A percentile compares a stretch with the other conserved stretches of the same genome.
Evolutionary conservation across 1,140 invertebrate genomes (phyloP).

Genomic region (Thalassaphorura encarpata): DNA sequence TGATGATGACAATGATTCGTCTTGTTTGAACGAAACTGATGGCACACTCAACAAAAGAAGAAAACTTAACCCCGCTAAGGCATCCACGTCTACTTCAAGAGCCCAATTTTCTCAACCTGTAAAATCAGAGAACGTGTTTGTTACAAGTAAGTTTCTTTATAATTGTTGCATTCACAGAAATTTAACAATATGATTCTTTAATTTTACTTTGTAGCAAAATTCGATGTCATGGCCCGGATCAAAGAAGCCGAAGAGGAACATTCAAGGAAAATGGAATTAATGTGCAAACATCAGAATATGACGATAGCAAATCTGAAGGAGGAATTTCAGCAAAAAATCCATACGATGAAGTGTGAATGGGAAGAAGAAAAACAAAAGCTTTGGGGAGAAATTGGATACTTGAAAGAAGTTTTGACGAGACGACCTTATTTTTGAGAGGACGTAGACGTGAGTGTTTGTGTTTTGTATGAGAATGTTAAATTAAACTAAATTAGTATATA

Average conservation of each 20-base stretch:
- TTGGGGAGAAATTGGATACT: not conserved
- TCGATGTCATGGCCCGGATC: not conserved
- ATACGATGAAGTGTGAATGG: constrained; percentile 7
- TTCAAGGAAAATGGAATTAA: not conserved
- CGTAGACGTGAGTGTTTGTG: not conserved
- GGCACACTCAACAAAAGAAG: not conserved
- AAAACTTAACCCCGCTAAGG: not conserved
- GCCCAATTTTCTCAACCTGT: too few species aligned
- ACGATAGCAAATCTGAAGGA: constrained; percentile 1
- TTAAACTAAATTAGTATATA: not conserved
- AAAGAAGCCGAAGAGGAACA: not conserved
- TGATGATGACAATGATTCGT: too few species aligned
- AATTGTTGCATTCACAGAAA: too few species aligned
- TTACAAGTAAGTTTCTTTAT: too few species aligned
- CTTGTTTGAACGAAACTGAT: too few species aligned
- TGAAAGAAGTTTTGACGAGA: not conserved
- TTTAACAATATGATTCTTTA: not conserved
- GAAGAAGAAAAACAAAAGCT: not conserved
- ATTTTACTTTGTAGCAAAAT: not conserved
- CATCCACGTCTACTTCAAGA: too few species aligned
- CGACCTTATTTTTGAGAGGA: not conserved
- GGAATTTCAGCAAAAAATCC: not conserved
- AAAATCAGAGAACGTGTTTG: too few species aligned
- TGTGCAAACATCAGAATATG: not conserved
- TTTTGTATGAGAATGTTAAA: not conserved